These are phyloP conservation scores for Scolanthus callimorphus DNA, from an alignment of 92 coral and sea anemone species.

Conservation along the genomic window DNA sequence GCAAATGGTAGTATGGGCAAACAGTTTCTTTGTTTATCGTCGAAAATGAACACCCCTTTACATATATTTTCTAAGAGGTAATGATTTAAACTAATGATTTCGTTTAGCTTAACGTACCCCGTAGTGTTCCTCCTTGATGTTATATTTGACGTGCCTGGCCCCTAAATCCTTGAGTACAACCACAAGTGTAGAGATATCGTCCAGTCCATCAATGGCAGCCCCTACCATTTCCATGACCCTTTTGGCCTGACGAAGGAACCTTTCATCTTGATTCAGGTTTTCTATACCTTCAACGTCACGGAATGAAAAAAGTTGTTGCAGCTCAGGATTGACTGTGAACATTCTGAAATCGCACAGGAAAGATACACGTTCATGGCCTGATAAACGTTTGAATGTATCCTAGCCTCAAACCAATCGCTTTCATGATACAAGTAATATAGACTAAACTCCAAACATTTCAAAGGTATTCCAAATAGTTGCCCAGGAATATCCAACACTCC, in stretches of 20 bases:
- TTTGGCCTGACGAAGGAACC: constrained; percentile 43
- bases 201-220: constrained; percentile 58
- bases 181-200: constrained; percentile 54
- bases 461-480: too few relatives aligned
- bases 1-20: too few relatives aligned
- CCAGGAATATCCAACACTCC: too few relatives aligned
- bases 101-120: too few relatives aligned
- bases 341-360: constrained; percentile 37
- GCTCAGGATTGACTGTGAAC: constrained; percentile 49
- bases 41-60: too few relatives aligned
- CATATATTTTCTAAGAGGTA: too few relatives aligned
- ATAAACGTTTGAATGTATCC: not conserved
- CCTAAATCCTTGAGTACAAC: constrained; percentile 61
- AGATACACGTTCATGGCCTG: not conserved
- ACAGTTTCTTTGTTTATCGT: too few relatives aligned
- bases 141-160: constrained; percentile 57
- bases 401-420: not conserved
- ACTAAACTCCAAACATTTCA: too few relatives aligned
- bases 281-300: constrained; percentile 47
- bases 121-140: constrained; percentile 57
- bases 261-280: constrained; percentile 47
- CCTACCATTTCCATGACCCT: constrained; percentile 61
- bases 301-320: constrained; percentile 61
- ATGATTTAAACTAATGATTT: too few relatives aligned
- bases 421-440: too few relatives aligned